phyloP scores from a whole-genome alignment of 2,113 vertebrate genomes.

The Myodes glareolus region DNA sequence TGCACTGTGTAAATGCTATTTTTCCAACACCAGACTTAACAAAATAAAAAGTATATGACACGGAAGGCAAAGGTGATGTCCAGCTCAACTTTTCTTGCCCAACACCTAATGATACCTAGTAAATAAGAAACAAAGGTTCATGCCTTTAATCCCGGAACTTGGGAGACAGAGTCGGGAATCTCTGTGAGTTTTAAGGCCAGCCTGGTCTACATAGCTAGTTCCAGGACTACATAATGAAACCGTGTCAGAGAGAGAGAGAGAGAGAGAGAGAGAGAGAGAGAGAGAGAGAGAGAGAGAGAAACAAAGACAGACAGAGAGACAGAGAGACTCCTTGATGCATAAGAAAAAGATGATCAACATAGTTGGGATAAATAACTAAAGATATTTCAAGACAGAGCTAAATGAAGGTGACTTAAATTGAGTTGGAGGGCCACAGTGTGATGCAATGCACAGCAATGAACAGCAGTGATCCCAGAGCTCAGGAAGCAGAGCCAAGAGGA shows the following conservation, averaged over 20 bases:
- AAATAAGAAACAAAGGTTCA: neutral
- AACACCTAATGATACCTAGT: neutral
- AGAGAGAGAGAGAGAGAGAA: neutral
- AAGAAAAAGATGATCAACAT: neutral
- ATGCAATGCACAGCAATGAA: too few relatives aligned
- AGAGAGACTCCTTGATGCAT: neutral
- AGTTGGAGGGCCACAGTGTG: neutral
- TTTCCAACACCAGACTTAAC: neutral
- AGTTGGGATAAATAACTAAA: slow-evolving; percentile 2
- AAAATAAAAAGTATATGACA: neutral
- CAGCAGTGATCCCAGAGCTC: neutral
- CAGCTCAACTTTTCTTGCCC: neutral
- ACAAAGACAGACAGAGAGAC: neutral
- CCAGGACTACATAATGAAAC: neutral
- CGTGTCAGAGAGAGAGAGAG: neutral
- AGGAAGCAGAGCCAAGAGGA: neutral
- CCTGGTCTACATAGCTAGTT: neutral
- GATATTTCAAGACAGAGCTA: neutral
- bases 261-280: neutral
- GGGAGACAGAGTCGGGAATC: neutral
- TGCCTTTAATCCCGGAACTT: neutral
- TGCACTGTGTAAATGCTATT: neutral
- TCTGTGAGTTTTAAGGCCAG: neutral
- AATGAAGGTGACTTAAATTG: neutral
- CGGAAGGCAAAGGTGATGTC: neutral